These are phyloP conservation scores for Chironomus riparius DNA, from an alignment of 2,888 invertebrate genomes.

Conservation along the genomic window DNA sequence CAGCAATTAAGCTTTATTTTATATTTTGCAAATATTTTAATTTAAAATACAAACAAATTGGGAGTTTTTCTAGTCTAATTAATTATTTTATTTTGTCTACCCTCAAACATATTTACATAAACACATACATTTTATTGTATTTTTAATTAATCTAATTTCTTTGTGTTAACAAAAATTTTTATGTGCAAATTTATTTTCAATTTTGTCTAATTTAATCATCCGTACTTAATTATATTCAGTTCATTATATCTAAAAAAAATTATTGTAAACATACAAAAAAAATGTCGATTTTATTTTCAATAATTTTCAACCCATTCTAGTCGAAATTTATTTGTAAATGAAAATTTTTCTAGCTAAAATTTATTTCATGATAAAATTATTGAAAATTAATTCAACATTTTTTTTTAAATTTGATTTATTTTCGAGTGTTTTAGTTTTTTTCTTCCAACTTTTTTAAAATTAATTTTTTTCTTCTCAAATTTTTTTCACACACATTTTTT, in stretches of 20 bases:
- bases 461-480: neutral
- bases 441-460: neutral
- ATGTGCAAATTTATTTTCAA: neutral
- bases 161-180: neutral
- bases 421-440: neutral
- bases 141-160: constrained; percentile 2
- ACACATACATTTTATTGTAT: neutral
- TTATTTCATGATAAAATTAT: neutral
- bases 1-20: neutral
- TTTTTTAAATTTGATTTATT: neutral
- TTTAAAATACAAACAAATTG: neutral
- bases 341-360: neutral
- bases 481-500: too few species aligned
- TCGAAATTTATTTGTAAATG: neutral
- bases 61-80: constrained; percentile 23
- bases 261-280: neutral
- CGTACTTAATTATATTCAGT: neutral
- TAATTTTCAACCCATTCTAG: neutral
- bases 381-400: neutral
- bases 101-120: neutral
- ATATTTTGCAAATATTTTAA: neutral
- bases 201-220: neutral
- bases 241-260: neutral
- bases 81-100: neutral
- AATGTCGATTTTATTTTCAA: neutral